phyloP scores from a whole-genome alignment of 2,888 invertebrate species.

The Koerneria pararmatus region DNA sequence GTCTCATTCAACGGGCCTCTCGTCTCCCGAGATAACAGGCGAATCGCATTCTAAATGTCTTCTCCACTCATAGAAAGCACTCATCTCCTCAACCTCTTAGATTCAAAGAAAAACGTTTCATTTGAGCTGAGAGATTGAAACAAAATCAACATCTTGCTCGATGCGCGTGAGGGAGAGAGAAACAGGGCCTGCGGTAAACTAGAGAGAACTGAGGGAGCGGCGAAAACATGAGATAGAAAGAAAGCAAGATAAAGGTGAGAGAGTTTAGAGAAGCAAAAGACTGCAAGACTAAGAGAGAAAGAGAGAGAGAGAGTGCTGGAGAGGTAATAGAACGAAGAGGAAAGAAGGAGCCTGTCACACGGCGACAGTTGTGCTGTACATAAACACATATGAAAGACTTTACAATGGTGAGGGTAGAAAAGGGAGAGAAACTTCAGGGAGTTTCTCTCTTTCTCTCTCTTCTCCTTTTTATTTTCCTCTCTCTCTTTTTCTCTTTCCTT shows the following conservation, averaged over 20 bases:
- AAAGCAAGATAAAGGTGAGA: background rate
- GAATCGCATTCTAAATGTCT: too few species aligned
- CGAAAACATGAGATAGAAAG: too few species aligned
- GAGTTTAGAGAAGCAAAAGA: background rate
- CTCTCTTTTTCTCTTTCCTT: background rate
- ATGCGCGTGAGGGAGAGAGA: conserved; percentile 1
- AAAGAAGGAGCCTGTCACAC: background rate
- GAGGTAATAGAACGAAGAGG: background rate
- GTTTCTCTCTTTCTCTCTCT: background rate
- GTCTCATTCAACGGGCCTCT: background rate
- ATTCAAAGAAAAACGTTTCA: too few species aligned
- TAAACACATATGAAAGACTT: conserved; percentile 23
- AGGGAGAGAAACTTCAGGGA: background rate
- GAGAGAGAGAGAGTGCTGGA: background rate
- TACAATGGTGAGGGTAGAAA: conserved; percentile 14
- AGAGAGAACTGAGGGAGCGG: too few species aligned
- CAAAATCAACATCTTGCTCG: too few species aligned
- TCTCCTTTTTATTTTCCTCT: background rate
- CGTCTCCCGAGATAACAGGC: too few species aligned
- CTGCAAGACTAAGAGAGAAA: too few species aligned
- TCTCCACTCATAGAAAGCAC: background rate
- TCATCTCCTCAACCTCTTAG: background rate
- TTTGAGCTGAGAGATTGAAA: too few species aligned
- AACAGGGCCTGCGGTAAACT: background rate
- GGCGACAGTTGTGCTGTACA: conserved; percentile 23